Evolutionary conservation across 2,888 invertebrate species (phyloP).

Genomic region (Chymomyza caudatula): DNA sequence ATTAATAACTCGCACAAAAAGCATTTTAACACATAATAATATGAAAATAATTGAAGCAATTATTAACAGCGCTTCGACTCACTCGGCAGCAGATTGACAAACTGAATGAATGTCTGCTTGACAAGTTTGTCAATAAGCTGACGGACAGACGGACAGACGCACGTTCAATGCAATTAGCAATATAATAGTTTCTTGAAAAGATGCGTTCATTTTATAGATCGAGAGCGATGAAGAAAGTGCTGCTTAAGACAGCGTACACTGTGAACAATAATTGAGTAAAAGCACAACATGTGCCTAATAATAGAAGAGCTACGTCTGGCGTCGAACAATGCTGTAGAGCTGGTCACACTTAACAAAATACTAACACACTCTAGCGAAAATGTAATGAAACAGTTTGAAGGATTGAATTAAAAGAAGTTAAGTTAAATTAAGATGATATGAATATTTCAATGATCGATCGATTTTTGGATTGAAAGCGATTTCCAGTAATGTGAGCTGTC

Average conservation of each 20-base stretch:
- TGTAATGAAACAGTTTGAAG: no score
- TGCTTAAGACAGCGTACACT: background rate
- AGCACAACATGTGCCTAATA: background rate
- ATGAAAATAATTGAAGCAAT: conserved; percentile 71
- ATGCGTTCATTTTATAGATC: conserved; percentile 25
- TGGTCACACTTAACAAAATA: no score
- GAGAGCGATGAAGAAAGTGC: background rate
- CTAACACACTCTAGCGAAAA: no score
- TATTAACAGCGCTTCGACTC: conserved; percentile 32
- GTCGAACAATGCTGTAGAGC: no score
- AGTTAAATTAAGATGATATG: no score
- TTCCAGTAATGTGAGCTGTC: no score
- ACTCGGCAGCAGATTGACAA: background rate
- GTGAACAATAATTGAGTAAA: background rate
- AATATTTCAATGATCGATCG: no score
- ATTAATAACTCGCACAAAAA: conserved; percentile 53
- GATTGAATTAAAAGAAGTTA: no score
- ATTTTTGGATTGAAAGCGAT: no score
- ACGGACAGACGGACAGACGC: no score
- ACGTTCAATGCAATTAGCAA: conserved; percentile 57
- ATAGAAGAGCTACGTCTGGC: no score
- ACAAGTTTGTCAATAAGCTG: conserved; percentile 30
- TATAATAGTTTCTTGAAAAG: conserved; percentile 45
- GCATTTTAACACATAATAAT: conserved; percentile 69
- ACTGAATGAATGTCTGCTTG: background rate